Base-by-base conservation (phyloP, 2,113 vertebrate species). In the Brachionichthys hirsutus region DNA sequence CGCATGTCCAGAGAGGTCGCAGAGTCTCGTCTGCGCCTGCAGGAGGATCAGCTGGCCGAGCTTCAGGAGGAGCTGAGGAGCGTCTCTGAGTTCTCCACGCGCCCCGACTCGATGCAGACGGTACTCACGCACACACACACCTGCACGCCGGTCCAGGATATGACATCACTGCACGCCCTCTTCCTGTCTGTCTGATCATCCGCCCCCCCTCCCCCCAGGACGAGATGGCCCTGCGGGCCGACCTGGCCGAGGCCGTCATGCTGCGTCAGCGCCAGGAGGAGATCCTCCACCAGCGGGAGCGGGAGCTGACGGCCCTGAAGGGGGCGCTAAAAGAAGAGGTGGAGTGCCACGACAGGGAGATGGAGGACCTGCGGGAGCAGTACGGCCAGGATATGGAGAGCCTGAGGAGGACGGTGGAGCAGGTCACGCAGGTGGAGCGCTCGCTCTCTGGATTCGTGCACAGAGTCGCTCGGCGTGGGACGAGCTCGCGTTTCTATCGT, bases 381-480 rank as follows among this genome's bases (percentile, higher is more conserved):
- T 97, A 88, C 88, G 90, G 92, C 66, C 81, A 76, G 4, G 94
- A 98, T 65, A 85, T 94, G 80, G 92, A 93, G 0, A 87, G 92
- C 61, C 89, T 98, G 45, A 88, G 93, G 16, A 88, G 62, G 45
- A 95, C 91, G 80, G 83, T 98, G 92, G 93, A 95, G 54, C 89
- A 91, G 3, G 89, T 92, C 5, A 90, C 92, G 0, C 91, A 95
- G 94, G 96, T 94, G 70, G 14, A 14, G 20, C n/a, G 16, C 13
- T 2, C 40, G 14, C 12, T 15, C 4, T 54, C 24, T n/a, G 3
- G 1, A 10, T 35, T 12, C 6, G 38, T 40, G 12, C 12, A 12
- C 6, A 40, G 38, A 7, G 38, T 8, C 38, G 12, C 8, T 3
- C 6, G 12, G 38, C 3, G 12, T 6, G 6, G 3, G 12, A 2